Conservation (phyloP, 2,113 vertebrate species). For the Muntiacus reevesi region DNA sequence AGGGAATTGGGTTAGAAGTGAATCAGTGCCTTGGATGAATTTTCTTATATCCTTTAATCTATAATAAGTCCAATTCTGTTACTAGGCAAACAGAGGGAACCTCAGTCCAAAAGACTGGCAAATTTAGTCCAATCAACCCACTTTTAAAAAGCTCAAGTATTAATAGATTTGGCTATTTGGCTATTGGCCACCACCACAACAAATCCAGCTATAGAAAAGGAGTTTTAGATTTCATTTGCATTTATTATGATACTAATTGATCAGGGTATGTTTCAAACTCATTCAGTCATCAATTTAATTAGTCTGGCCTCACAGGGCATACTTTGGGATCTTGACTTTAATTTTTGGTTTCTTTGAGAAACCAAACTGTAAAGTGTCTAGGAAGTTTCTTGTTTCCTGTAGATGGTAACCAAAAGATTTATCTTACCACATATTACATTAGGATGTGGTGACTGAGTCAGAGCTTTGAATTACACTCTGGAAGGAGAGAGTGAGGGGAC, state of each 20-base stretch:
- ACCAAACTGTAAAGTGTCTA: slow-evolving; percentile 44
- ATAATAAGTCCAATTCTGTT: neutral
- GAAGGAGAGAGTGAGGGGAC: neutral
- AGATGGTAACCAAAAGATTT: slow-evolving; percentile 46
- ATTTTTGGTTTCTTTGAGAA: slow-evolving; percentile 24
- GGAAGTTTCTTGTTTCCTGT: slow-evolving; percentile 60
- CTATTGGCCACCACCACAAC: neutral
- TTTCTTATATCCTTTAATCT: slow-evolving; percentile 20
- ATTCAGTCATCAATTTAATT: slow-evolving; percentile 34
- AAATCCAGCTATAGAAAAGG: slow-evolving; percentile 34
- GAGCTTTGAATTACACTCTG: slow-evolving; percentile 48
- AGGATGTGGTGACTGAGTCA: slow-evolving; percentile 68
- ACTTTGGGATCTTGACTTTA: neutral
- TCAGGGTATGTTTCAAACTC: neutral
- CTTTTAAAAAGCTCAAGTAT: slow-evolving; percentile 39
- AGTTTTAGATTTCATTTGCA: slow-evolving; percentile 15
- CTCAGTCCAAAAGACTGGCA: slow-evolving; percentile 5
- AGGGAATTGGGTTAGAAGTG: neutral
- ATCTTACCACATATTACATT: slow-evolving; percentile 60
- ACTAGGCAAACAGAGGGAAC: slow-evolving; percentile 10
- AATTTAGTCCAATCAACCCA: neutral
- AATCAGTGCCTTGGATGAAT: slow-evolving; percentile 6
- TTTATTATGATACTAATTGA: slow-evolving; percentile 21
- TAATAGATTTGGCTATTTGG: neutral
- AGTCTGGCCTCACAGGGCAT: neutral